phyloP scores from a whole-genome alignment of 2,888 invertebrate species.

The Rhagonycha fulva region DNA sequence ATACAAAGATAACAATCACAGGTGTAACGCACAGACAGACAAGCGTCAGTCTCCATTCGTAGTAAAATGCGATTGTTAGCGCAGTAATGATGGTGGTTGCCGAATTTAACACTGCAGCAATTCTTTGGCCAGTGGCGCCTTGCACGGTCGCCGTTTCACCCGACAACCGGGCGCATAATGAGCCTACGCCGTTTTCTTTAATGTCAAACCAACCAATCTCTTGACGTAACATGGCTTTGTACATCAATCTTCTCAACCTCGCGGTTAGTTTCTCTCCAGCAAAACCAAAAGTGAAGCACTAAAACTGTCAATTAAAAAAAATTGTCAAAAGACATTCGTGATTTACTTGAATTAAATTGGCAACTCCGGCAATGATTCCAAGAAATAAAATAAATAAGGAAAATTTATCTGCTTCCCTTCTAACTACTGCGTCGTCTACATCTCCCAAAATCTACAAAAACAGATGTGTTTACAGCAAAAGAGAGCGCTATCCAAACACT shows the following conservation, averaged over 20 bases:
- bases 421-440: conserved; percentile 57
- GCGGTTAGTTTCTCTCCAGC: conserved; percentile 82
- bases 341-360: conserved; percentile 70
- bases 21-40: conserved; percentile 76
- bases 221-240: conserved; percentile 70
- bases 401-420: conserved; percentile 62
- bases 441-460: conserved; percentile 57
- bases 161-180: conserved; percentile 73
- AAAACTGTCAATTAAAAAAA: background rate
- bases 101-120: conserved; percentile 77
- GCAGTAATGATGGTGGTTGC: conserved; percentile 69
- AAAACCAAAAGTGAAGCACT: conserved; percentile 60
- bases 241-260: conserved; percentile 68
- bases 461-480: background rate
- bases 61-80: conserved; percentile 68
- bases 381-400: conserved; percentile 68
- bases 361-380: conserved; percentile 66
- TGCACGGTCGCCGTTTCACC: conserved; percentile 80
- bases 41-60: conserved; percentile 76
- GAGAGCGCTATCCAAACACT: conserved; percentile 35
- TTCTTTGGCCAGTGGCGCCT: conserved; percentile 80
- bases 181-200: conserved; percentile 73
- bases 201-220: conserved; percentile 79
- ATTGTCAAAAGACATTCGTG: background rate
- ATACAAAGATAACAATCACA: conserved; percentile 68